A percentile compares a stretch with the other conserved stretches of the same genome.
Evolutionary conservation across 2,888 invertebrate genomes (phyloP).

Genomic region (Tetanocera ferruginea): DNA sequence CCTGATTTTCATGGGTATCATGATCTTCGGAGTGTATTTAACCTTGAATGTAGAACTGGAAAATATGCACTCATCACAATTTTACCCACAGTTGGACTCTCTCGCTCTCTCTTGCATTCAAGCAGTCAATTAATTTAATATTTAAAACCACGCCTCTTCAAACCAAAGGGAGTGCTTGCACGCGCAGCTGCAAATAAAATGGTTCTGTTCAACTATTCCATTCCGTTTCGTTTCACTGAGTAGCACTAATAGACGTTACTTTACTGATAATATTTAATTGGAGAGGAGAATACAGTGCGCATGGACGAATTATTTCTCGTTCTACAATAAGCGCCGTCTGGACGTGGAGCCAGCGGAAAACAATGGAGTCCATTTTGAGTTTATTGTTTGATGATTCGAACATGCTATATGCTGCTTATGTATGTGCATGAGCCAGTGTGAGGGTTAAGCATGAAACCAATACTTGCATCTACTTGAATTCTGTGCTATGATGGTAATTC

Average conservation of each 20-base stretch:
- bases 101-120: background rate
- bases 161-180: background rate
- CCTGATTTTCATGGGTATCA: too few relatives aligned
- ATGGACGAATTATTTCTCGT: background rate
- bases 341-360: constrained; percentile 57
- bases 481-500: background rate
- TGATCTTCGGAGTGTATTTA: too few relatives aligned
- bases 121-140: background rate
- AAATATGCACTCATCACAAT: background rate
- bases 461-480: background rate
- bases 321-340: constrained; percentile 3
- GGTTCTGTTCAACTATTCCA: background rate
- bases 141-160: constrained; percentile 6
- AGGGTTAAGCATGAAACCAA: constrained; percentile 16
- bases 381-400: constrained; percentile 71
- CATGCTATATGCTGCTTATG: constrained; percentile 58
- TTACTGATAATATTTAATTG: background rate
- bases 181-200: constrained; percentile 18
- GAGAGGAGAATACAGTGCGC: constrained; percentile 28
- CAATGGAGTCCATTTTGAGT: constrained; percentile 70
- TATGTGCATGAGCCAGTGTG: constrained; percentile 11
- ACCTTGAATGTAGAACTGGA: too few relatives aligned
- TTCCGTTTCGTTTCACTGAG: constrained; percentile 10
- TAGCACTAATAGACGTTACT: background rate
- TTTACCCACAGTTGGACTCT: background rate